A percentile compares a stretch with the other conserved stretches of the same genome.
Conservation (phyloP, 1,140 invertebrate species). For the Anastrepha obliqua region DNA sequence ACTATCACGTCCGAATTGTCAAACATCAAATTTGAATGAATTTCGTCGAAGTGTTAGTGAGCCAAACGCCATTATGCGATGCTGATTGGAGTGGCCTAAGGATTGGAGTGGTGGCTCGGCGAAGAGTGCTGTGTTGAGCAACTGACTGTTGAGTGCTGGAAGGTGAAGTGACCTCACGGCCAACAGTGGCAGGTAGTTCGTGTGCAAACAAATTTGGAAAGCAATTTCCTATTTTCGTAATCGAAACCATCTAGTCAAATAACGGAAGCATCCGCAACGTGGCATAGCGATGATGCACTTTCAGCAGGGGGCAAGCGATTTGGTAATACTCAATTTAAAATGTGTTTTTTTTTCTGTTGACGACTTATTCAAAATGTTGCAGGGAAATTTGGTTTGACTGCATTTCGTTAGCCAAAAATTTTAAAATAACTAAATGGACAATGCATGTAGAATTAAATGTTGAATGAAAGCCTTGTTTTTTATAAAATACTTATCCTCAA, state of each 20-base stretch:
- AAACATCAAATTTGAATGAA: neutral
- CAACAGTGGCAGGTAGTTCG: neutral
- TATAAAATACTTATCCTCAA: too few relatives aligned
- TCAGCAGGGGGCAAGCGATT: neutral
- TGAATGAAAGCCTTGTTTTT: too few relatives aligned
- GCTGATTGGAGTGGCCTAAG: too few relatives aligned
- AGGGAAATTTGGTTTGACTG: neutral
- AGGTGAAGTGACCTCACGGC: neutral
- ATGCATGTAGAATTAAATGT: too few relatives aligned
- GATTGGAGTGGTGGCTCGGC: too few relatives aligned
- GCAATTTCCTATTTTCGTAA: conserved; percentile 43
- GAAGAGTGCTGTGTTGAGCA: neutral
- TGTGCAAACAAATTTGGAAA: conserved; percentile 19
- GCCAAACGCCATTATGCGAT: neutral
- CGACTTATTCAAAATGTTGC: neutral
- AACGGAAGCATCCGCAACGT: neutral
- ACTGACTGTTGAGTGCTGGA: neutral
- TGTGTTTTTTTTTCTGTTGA: neutral
- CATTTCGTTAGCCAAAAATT: neutral
- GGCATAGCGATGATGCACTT: neutral
- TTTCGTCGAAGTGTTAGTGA: neutral
- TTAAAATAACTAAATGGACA: too few relatives aligned
- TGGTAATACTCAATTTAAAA: neutral
- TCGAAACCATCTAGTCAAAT: conserved; percentile 2
- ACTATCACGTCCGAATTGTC: neutral